Percentiles rank a stretch among this genome's conserved stretches.
Conservation (phyloP, 2,888 invertebrate species). For the Dioctria rufipes region DNA sequence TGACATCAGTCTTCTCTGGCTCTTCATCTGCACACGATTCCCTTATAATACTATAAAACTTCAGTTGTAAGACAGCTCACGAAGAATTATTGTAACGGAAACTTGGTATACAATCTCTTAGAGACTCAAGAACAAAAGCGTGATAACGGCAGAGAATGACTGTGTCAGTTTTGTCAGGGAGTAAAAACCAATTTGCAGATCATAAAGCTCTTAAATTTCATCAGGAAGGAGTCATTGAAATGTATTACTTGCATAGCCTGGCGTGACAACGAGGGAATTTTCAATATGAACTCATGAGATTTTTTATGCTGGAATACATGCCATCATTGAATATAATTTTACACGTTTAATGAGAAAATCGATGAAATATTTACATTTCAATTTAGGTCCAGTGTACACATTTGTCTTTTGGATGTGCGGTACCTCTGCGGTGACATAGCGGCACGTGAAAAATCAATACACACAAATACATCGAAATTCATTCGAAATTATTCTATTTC, state of each 20-base stretch:
- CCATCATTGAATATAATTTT: too few relatives aligned
- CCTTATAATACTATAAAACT: constrained; percentile 30
- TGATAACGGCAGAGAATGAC: constrained; percentile 22
- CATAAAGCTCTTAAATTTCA: constrained; percentile 30
- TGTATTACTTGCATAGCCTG: constrained; percentile 9
- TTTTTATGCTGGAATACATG: too few relatives aligned
- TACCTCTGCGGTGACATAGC: too few relatives aligned
- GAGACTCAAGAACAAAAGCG: constrained; percentile 37
- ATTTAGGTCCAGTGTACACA: too few relatives aligned
- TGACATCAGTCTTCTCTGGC: constrained; percentile 38
- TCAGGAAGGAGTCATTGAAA: constrained; percentile 18
- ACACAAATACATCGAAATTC: too few relatives aligned
- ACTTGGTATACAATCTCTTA: constrained; percentile 21
- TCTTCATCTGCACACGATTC: constrained; percentile 45
- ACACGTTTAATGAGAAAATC: too few relatives aligned
- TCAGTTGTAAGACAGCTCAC: constrained; percentile 10
- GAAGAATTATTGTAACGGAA: constrained; percentile 45
- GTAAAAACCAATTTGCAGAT: constrained; percentile 37
- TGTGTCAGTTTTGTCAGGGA: constrained; percentile 34
- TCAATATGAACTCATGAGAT: too few relatives aligned
- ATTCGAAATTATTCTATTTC: too few relatives aligned
- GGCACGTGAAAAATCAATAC: too few relatives aligned
- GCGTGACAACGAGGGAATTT: constrained; percentile 36
- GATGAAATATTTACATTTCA: too few relatives aligned
- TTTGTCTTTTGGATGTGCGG: too few relatives aligned